These are phyloP conservation scores for Crotophaga sulcirostris DNA, from an alignment of 2,113 vertebrate species.

Conservation along the genomic window DNA sequence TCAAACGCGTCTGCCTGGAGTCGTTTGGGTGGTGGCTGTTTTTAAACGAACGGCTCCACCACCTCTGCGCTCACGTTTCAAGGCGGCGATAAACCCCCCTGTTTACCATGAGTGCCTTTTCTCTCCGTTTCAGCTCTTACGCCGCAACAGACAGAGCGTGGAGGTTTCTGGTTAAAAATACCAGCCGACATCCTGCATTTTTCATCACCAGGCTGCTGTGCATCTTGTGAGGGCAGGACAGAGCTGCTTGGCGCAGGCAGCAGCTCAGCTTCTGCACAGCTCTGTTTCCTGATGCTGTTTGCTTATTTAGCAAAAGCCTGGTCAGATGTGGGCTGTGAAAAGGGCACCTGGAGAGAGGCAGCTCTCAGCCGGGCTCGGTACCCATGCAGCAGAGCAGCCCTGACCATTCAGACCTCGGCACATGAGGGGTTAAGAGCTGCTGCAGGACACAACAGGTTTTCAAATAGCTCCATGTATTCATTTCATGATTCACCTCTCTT, in stretches of 20 bases:
- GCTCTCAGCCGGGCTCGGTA: rapidly evolving
- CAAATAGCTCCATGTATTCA: rapidly evolving
- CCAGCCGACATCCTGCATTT: background rate
- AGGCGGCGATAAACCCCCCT: background rate
- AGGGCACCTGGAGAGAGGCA: background rate
- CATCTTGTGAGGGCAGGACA: background rate
- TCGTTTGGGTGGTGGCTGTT: conserved; percentile 26
- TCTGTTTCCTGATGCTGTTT: background rate
- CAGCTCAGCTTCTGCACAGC: background rate
- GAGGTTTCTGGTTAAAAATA: background rate
- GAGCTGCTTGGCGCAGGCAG: background rate
- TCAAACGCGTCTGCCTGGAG: conserved; percentile 49
- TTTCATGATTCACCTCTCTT: rapidly evolving
- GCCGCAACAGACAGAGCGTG: background rate
- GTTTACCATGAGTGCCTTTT: rapidly evolving
- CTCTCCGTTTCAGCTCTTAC: background rate
- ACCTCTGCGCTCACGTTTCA: background rate
- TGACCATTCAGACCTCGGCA: background rate
- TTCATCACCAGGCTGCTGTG: background rate
- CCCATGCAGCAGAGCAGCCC: background rate
- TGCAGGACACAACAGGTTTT: rapidly evolving
- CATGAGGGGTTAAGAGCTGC: background rate
- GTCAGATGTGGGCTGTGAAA: background rate
- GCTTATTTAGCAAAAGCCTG: background rate
- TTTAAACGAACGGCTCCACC: background rate